A percentile compares a stretch with the other conserved stretches of the same genome.
Evolutionary conservation across 92 coral and sea anemone species (phyloP).

Genomic region (Heliopora coerulea): DNA sequence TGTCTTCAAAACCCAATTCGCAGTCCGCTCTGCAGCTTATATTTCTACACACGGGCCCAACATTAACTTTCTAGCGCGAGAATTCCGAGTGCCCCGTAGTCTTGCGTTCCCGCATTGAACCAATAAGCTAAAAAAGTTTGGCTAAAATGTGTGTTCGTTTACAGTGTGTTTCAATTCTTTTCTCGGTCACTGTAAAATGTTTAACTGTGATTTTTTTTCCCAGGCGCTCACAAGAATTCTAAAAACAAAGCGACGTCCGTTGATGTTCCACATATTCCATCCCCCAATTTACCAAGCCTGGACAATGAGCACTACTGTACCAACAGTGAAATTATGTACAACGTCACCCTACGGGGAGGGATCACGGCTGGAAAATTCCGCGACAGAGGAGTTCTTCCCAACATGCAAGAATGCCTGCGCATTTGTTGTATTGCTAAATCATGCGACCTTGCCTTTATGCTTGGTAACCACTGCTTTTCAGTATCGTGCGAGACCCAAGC

Average conservation of each 20-base stretch:
- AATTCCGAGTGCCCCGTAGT: too few relatives aligned
- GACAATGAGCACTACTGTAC: slow-evolving; percentile 76
- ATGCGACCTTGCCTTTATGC: slow-evolving; percentile 87
- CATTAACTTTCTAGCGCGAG: too few relatives aligned
- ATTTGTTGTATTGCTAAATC: slow-evolving; percentile 85
- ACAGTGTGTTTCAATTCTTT: too few relatives aligned
- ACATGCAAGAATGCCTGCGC: slow-evolving; percentile 68
- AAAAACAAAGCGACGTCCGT: neutral
- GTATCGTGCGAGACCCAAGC: slow-evolving; percentile 73
- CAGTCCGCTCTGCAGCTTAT: too few relatives aligned
- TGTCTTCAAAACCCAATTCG: too few relatives aligned
- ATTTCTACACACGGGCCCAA: too few relatives aligned
- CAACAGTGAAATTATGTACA: slow-evolving; percentile 79
- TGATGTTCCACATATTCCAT: slow-evolving; percentile 25
- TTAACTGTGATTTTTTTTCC: too few relatives aligned
- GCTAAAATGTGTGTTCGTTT: too few relatives aligned
- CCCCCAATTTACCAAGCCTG: slow-evolving; percentile 41
- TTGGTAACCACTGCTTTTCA: slow-evolving; percentile 78
- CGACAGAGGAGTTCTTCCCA: slow-evolving; percentile 76
- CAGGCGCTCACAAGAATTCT: neutral
- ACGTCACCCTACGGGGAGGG: slow-evolving; percentile 93
- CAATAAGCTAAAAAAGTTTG: too few relatives aligned
- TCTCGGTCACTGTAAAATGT: too few relatives aligned
- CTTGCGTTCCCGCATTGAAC: too few relatives aligned
- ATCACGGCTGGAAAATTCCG: slow-evolving; percentile 85